Evolutionary conservation across 2,113 vertebrate species (phyloP).

Genomic region (Notarius quadriscutis): DNA sequence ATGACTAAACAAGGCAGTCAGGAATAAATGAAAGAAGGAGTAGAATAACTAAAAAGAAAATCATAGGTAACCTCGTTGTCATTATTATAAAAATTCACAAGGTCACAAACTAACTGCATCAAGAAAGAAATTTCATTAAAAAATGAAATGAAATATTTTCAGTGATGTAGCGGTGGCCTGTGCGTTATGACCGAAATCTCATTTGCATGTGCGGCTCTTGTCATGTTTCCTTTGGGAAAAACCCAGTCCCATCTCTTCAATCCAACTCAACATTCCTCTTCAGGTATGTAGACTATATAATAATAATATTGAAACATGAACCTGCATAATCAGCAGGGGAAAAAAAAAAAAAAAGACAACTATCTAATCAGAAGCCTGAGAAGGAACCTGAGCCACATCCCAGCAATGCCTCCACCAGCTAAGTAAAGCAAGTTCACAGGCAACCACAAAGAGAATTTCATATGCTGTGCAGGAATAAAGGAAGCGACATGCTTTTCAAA

Average conservation of each 20-base stretch:
- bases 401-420: conserved; percentile 15
- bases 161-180: background rate
- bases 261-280: conserved; percentile 2
- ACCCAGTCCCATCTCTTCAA: background rate
- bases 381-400: conserved; percentile 22
- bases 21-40: background rate
- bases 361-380: conserved; percentile 16
- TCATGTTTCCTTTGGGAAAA: conserved; percentile 14
- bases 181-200: background rate
- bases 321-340: background rate
- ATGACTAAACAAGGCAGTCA: background rate
- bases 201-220: background rate
- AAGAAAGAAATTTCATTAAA: background rate
- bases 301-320: conserved; percentile 13
- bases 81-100: background rate
- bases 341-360: background rate
- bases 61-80: background rate
- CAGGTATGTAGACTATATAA: conserved; percentile 22
- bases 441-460: conserved; percentile 39
- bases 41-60: background rate
- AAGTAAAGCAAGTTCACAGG: conserved; percentile 21
- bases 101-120: background rate
- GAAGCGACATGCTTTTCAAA: conserved; percentile 40
- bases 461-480: conserved; percentile 39
- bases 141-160: background rate